Evolutionary conservation across 1,140 invertebrate genomes (phyloP), one percentile per base, ranked within the genome.

Genomic region (Armadillidium nasatum): DNA sequence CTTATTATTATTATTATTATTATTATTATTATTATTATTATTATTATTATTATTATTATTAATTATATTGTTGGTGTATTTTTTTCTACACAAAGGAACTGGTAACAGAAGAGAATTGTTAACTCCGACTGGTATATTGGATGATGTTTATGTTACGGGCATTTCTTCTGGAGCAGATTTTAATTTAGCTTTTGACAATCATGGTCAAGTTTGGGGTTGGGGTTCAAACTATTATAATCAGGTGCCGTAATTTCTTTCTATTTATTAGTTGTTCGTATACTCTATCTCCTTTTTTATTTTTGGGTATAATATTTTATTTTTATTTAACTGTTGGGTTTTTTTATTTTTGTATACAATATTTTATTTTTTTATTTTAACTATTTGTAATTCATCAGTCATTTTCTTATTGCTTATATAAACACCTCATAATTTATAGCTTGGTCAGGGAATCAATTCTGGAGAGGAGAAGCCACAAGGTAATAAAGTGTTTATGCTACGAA

Each of bases 91-190:
- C n/a, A 10, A 67, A 81, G 79, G 79, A 4, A 81, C 79, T 6
- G 80, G 80, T 54, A 79, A 75, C 33, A 43, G 78, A 33, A 69
- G 73, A 22, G 80, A 81, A 71, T 73, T 76, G 44, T 54, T 67
- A 10, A 82, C 72, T 77, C 85, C 79, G 80, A 82, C 73, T n/a
- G 82, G 83, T 78, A 80, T 87, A 11, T 82, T 86, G 44, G 84
- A 84, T 78, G 85, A 86, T 72, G 80, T 82, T 44, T 82, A 84
- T 73, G 81, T 85, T 43, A 84, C 84, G 23, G 85, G 87, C 80
- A 85, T 91, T 74, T 86, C 85, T 46, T 91, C 90, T 83, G 91
- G 91, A 23, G 88, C 88, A 73, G 90, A 92, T 83, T 92, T 88
- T 82, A 91, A 89, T n/a, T 84, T 92, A 77, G 89, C 89, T 0